These are phyloP conservation scores for Trichopoda pennipes DNA, from an alignment of 2,888 invertebrate species.

Conservation along the genomic window DNA sequence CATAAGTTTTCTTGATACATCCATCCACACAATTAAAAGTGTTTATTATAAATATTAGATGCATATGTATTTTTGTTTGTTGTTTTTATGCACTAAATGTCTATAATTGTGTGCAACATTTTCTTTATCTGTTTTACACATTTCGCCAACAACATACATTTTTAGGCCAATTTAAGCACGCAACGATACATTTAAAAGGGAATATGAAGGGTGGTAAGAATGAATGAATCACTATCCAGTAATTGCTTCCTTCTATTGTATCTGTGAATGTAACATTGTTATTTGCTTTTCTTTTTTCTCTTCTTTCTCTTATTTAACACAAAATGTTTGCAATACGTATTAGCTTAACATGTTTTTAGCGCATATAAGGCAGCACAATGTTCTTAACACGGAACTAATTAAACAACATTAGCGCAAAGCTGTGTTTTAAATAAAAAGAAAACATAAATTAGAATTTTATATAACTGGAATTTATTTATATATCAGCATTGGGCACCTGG, in stretches of 20 bases:
- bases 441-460: conserved; percentile 6
- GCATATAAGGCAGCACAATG: conserved; percentile 20
- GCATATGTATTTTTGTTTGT: too few relatives aligned
- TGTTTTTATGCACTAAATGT: too few relatives aligned
- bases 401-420: conserved; percentile 50
- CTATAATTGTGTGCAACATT: too few relatives aligned
- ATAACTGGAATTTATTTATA: background rate
- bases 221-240: conserved; percentile 20
- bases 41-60: too few relatives aligned
- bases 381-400: conserved; percentile 55
- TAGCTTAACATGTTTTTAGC: too few relatives aligned
- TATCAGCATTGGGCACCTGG: conserved; percentile 35
- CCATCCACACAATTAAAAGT: too few relatives aligned
- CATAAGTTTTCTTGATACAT: conserved; percentile 3
- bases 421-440: conserved; percentile 17
- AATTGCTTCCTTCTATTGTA: conserved; percentile 46
- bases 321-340: too few relatives aligned
- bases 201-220: conserved; percentile 9
- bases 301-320: background rate
- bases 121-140: too few relatives aligned
- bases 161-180: too few relatives aligned
- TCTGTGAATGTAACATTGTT: background rate
- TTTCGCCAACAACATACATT: background rate
- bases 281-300: background rate
- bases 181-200: background rate